These are phyloP conservation scores for Zoanthus sociatus DNA, from an alignment of 92 coral and sea anemone genomes.

Conservation along the genomic window DNA sequence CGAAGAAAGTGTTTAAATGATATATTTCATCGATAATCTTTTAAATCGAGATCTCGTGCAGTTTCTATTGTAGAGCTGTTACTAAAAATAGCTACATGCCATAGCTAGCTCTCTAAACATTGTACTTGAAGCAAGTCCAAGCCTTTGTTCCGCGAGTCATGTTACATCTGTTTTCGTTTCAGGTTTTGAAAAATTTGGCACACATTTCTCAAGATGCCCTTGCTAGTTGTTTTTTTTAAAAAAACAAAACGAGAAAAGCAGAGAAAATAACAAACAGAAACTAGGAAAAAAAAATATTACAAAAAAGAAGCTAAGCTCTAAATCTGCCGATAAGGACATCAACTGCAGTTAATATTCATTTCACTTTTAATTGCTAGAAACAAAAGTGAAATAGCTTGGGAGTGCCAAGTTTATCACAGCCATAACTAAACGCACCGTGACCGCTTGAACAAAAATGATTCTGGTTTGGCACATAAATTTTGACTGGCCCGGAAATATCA, in stretches of 20 bases:
- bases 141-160: neutral
- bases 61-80: neutral
- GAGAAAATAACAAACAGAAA: neutral
- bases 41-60: neutral
- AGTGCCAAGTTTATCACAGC: neutral
- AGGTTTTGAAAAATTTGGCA: neutral
- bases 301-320: too few relatives aligned
- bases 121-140: neutral
- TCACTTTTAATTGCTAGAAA: too few relatives aligned
- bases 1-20: too few relatives aligned
- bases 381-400: too few relatives aligned
- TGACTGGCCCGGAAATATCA: constrained; percentile 24
- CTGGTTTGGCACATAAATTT: neutral
- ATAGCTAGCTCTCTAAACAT: neutral
- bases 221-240: neutral
- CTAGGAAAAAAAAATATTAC: too few relatives aligned
- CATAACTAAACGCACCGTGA: neutral
- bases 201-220: neutral
- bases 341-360: too few relatives aligned
- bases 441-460: neutral
- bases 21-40: neutral
- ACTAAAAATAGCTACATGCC: neutral
- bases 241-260: neutral
- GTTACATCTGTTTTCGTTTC: neutral
- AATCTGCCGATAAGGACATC: too few relatives aligned